Conservation (phyloP, 2,113 vertebrate species). For the Laticauda colubrina region DNA sequence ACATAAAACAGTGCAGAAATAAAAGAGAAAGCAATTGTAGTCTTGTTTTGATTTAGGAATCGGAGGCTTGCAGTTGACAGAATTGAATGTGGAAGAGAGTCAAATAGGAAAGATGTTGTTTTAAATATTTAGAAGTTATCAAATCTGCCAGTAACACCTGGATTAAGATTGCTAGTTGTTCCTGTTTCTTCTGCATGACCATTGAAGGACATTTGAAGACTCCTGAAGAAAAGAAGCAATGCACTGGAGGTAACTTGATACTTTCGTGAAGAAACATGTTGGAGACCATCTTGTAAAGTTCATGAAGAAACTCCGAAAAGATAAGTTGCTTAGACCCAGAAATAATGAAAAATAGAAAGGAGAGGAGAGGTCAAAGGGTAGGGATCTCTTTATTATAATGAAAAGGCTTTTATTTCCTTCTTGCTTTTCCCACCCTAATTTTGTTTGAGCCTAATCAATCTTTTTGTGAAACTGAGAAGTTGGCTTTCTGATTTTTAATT, state of each 20-base stretch:
- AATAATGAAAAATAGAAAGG: not conserved
- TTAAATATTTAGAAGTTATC: not conserved
- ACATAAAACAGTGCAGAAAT: not conserved
- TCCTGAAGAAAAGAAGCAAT: not conserved
- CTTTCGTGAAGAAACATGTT: not conserved
- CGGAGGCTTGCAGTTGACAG: not conserved
- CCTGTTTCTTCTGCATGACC: not conserved
- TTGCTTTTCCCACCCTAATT: not conserved
- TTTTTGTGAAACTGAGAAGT: not conserved
- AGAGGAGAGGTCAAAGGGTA: not conserved
- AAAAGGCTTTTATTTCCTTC: not conserved
- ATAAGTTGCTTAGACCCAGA: not conserved
- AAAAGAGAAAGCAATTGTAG: conserved; percentile 27
- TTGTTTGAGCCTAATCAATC: not conserved
- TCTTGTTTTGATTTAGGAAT: conserved; percentile 1
- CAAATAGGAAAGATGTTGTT: not conserved
- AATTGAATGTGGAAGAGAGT: not conserved
- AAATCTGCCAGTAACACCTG: not conserved
- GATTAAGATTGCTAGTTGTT: not conserved
- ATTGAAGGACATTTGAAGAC: not conserved
- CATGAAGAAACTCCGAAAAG: not conserved
- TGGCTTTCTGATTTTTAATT: not conserved
- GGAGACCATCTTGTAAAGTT: not conserved
- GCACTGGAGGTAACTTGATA: not conserved
- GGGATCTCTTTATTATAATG: too few relatives aligned